Percentiles rank a stretch among this genome's conserved stretches.
phyloP scores from a whole-genome alignment of 2,888 invertebrate genomes.

The Rhimphoctona megacephalus region DNA sequence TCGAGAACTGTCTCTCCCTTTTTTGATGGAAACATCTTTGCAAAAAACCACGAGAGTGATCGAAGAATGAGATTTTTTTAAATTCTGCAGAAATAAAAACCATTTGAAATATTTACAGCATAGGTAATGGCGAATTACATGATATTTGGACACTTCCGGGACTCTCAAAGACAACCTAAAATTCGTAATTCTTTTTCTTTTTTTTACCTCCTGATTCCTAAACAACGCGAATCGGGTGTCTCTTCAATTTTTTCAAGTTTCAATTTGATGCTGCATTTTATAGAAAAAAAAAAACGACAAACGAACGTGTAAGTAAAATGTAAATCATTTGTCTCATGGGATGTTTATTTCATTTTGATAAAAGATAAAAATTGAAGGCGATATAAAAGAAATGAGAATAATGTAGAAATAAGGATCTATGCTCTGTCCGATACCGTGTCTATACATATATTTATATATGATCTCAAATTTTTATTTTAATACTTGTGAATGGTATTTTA shows the following conservation, averaged over 20 bases:
- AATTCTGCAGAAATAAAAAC: slow-evolving; percentile 58
- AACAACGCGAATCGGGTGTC: slow-evolving; percentile 34
- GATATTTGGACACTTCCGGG: slow-evolving; percentile 1
- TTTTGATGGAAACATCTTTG: slow-evolving; percentile 11
- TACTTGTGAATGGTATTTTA: slow-evolving; percentile 72
- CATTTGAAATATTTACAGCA: slow-evolving; percentile 54
- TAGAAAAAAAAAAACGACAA: slow-evolving; percentile 62
- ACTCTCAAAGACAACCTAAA: neutral
- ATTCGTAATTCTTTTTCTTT: neutral
- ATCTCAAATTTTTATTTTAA: slow-evolving; percentile 76
- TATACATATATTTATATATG: slow-evolving; percentile 59
- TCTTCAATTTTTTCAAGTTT: slow-evolving; percentile 28
- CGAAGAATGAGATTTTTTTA: slow-evolving; percentile 41
- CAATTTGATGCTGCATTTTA: slow-evolving; percentile 67
- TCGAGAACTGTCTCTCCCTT: slow-evolving; percentile 43
- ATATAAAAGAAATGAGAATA: slow-evolving; percentile 52
- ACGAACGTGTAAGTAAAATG: slow-evolving; percentile 65
- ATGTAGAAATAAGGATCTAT: slow-evolving; percentile 66
- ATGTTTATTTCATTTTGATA: slow-evolving; percentile 53
- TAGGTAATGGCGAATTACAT: slow-evolving; percentile 55
- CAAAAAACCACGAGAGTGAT: slow-evolving; percentile 14
- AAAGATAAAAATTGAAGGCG: slow-evolving; percentile 39
- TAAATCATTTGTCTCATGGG: slow-evolving; percentile 66
- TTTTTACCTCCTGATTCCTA: slow-evolving; percentile 29
- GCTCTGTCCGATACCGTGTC: slow-evolving; percentile 66